Conservation (phyloP, 2,888 invertebrate genomes). For the Oligia latruncula region DNA sequence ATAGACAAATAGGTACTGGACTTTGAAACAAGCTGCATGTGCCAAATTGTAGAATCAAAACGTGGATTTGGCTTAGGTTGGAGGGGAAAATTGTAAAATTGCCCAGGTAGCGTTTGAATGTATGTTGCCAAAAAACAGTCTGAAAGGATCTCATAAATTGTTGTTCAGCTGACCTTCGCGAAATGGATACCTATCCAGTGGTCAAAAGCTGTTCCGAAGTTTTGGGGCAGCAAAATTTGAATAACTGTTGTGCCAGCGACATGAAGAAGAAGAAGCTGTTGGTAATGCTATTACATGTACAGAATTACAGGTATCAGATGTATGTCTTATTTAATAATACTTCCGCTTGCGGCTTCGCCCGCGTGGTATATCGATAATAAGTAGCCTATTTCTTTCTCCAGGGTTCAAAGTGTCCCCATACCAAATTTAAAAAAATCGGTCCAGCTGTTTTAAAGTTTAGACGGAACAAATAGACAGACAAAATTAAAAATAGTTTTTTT, state of each 20-base stretch:
- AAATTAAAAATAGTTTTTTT: neutral
- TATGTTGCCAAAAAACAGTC: conserved; percentile 21
- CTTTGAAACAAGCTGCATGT: neutral
- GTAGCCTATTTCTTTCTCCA: too few relatives aligned
- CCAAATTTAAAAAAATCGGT: neutral
- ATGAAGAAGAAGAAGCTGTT: neutral
- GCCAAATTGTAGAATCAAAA: conserved; percentile 16
- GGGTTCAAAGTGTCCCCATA: neutral
- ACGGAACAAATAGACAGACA: neutral
- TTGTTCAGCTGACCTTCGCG: neutral
- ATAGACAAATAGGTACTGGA: neutral
- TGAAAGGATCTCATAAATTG: neutral
- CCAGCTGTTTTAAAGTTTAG: too few relatives aligned
- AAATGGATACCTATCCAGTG: neutral
- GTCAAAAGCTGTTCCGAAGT: neutral
- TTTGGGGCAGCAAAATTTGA: neutral
- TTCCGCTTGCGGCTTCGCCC: neutral
- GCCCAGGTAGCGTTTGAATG: neutral
- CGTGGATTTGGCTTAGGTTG: conserved; percentile 13
- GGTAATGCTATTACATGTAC: neutral
- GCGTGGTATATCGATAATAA: too few relatives aligned
- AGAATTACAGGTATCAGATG: neutral
- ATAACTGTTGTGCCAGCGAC: neutral
- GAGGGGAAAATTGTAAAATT: conserved; percentile 22
- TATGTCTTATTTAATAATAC: neutral